A percentile compares a stretch with the other conserved stretches of the same genome.
These are phyloP conservation scores for Phoxinus dragarum DNA, from an alignment of 2,797 vertebrate genomes.

Conservation along the genomic window DNA sequence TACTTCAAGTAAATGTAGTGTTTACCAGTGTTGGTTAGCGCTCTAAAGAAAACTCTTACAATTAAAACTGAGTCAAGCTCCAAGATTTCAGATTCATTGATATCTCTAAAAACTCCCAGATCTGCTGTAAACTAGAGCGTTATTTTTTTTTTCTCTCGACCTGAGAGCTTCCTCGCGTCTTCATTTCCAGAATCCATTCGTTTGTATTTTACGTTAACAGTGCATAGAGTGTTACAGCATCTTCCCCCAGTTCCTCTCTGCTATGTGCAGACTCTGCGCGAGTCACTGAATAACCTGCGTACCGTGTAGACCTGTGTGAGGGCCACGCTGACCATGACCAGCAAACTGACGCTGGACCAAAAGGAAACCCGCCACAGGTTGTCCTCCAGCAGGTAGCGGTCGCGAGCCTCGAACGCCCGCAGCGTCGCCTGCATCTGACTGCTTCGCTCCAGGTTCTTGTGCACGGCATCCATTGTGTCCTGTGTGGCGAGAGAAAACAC, in stretches of 20 bases:
- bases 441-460: conserved; percentile 79
- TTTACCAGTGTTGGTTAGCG: neutral
- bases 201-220: neutral
- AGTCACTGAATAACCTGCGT: conserved; percentile 82
- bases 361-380: conserved; percentile 88
- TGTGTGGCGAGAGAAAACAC: conserved; percentile 57
- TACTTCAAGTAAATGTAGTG: conserved; percentile 14
- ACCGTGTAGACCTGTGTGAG: conserved; percentile 84
- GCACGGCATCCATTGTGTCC: conserved; percentile 81
- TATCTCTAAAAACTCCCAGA: neutral
- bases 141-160: neutral
- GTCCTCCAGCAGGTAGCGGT: conserved; percentile 87
- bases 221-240: too few species aligned
- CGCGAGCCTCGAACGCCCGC: conserved; percentile 84
- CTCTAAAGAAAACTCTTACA: neutral
- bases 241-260: neutral
- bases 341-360: conserved; percentile 85
- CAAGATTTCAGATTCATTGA: neutral
- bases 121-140: neutral
- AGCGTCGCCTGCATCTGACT: conserved; percentile 80
- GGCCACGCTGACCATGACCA: conserved; percentile 81
- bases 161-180: neutral
- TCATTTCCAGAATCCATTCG: neutral
- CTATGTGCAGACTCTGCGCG: conserved; percentile 73
- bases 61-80: neutral